Evolutionary conservation across 2,113 vertebrate genomes (phyloP).

Genomic region (Heteronetta atricapilla): DNA sequence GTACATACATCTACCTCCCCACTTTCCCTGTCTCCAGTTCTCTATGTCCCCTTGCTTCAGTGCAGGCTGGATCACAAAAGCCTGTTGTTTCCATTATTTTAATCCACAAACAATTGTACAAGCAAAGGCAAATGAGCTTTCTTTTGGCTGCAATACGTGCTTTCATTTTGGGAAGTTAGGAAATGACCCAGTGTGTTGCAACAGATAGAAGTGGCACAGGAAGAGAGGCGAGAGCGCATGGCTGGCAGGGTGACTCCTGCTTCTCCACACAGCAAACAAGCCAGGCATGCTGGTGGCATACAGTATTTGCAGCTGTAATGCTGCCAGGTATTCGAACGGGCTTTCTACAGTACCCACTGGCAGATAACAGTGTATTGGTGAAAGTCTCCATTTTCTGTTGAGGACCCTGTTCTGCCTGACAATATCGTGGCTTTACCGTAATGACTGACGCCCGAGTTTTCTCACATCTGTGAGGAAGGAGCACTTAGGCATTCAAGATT

Average conservation of each 20-base stretch:
- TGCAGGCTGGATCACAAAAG: background rate
- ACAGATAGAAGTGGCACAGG: background rate
- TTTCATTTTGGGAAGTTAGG: background rate
- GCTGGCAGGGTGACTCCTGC: background rate
- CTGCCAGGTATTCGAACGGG: background rate
- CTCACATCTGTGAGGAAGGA: conserved; percentile 53
- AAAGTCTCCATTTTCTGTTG: background rate
- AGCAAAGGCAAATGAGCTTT: background rate
- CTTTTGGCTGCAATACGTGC: background rate
- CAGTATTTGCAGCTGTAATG: background rate
- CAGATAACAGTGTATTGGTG: background rate
- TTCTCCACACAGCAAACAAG: background rate
- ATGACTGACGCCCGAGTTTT: background rate
- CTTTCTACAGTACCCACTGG: background rate
- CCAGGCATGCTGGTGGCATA: fast-evolving
- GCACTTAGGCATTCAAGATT: conserved; percentile 49
- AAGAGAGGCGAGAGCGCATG: background rate
- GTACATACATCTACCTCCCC: fast-evolving
- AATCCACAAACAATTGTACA: fast-evolving
- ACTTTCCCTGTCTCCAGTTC: fast-evolving
- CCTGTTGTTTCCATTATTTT: background rate
- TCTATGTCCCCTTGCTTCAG: background rate
- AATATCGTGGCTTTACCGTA: background rate
- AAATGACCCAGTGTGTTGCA: background rate
- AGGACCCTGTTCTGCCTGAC: background rate